Evolutionary conservation across 2,797 vertebrate species (phyloP).

Genomic region (Podargus strigoides): DNA sequence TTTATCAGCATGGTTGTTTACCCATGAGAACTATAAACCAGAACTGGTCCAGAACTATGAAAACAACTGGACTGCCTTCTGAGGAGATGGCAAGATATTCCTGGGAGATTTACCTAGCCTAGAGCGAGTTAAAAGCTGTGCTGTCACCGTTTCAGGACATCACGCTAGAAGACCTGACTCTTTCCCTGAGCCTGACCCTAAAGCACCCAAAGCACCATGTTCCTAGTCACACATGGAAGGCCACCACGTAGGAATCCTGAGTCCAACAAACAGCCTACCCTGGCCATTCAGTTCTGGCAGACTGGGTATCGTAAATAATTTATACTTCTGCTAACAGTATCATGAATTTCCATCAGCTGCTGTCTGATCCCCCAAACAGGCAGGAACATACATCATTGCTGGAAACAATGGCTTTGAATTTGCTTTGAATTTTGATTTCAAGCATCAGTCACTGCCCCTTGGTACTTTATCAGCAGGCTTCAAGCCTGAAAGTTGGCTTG

Average conservation of each 20-base stretch:
- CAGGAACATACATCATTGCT: background rate
- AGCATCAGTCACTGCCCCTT: background rate
- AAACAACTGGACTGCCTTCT: background rate
- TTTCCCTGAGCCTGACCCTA: background rate
- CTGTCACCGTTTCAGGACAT: background rate
- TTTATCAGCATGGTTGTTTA: background rate
- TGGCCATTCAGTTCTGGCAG: background rate
- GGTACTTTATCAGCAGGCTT: background rate
- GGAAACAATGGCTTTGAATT: background rate
- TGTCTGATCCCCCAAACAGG: background rate
- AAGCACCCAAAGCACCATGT: background rate
- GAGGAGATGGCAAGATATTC: background rate
- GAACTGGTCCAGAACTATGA: background rate
- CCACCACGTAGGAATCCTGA: rapidly evolving
- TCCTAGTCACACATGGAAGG: background rate
- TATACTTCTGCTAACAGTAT: background rate
- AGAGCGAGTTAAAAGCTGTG: background rate
- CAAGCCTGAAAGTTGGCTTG: background rate
- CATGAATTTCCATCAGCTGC: conserved; percentile 27
- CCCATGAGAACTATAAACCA: background rate
- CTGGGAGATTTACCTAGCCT: background rate
- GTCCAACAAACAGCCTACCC: background rate
- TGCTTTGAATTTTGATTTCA: conserved; percentile 12
- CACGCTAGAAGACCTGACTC: background rate
- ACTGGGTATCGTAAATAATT: background rate